A percentile compares a stretch with the other conserved stretches of the same genome.
Conservation (phyloP, 2,888 invertebrate species). For the Chesias legatella region DNA sequence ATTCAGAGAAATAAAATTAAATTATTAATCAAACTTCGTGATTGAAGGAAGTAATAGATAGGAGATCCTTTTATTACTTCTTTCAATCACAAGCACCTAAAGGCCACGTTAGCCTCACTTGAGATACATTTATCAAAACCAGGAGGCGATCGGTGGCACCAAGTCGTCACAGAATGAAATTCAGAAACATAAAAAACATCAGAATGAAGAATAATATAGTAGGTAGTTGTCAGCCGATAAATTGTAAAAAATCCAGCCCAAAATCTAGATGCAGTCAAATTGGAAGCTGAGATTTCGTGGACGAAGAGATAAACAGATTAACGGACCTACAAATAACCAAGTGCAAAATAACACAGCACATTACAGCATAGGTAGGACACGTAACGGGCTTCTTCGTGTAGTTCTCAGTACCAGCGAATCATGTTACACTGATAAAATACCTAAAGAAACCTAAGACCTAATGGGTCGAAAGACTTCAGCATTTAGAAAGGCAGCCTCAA, state of each 20-base stretch:
- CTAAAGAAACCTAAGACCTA: slow-evolving; percentile 32
- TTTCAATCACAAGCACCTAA: not conserved
- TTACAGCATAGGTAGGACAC: too few species aligned
- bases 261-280: too few species aligned
- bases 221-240: too few species aligned
- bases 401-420: slow-evolving; percentile 21
- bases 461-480: slow-evolving; percentile 44
- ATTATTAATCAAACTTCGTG: slow-evolving; percentile 8
- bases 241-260: too few species aligned
- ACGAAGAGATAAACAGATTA: too few species aligned
- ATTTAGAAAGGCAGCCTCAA: slow-evolving; percentile 74
- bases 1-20: slow-evolving; percentile 21
- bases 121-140: too few species aligned
- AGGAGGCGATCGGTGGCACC: too few species aligned
- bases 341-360: not conserved
- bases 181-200: too few species aligned
- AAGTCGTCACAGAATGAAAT: too few species aligned
- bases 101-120: too few species aligned
- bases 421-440: slow-evolving; percentile 20
- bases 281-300: too few species aligned
- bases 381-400: not conserved
- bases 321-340: not conserved
- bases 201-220: too few species aligned
- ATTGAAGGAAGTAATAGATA: slow-evolving; percentile 7
- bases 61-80: not conserved